phyloP scores from a whole-genome alignment of 1,140 invertebrate genomes.

The Pseudomyrmex concolor region DNA sequence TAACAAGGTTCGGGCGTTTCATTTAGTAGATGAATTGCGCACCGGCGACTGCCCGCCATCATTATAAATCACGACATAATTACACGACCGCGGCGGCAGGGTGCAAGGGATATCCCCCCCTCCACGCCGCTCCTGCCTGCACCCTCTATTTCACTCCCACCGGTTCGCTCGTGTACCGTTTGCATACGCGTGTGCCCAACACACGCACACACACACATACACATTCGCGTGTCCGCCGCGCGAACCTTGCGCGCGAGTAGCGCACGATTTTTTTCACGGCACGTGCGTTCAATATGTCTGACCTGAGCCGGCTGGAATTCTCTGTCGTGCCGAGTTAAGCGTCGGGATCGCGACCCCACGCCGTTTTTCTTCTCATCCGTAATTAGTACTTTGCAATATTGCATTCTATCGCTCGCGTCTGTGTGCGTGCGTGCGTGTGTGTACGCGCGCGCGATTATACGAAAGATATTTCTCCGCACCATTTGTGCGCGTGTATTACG shows the following conservation, averaged over 20 bases:
- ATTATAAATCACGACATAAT: slow-evolving; percentile 79
- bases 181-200: slow-evolving; percentile 9
- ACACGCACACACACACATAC: not conserved
- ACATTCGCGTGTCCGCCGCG: not conserved
- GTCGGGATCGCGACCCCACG: slow-evolving; percentile 57
- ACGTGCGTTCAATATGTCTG: slow-evolving; percentile 69
- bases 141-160: slow-evolving; percentile 55
- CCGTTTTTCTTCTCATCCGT: slow-evolving; percentile 33
- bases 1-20: slow-evolving; percentile 76
- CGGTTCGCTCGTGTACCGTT: slow-evolving; percentile 1
- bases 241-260: slow-evolving; percentile 20
- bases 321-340: slow-evolving; percentile 66
- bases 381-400: slow-evolving; percentile 62
- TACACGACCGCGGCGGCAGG: slow-evolving; percentile 72
- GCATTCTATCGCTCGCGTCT: slow-evolving; percentile 18
- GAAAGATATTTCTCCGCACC: slow-evolving; percentile 4
- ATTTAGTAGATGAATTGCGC: slow-evolving; percentile 75
- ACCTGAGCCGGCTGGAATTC: slow-evolving; percentile 67
- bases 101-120: slow-evolving; percentile 64
- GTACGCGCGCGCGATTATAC: slow-evolving; percentile 19
- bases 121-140: slow-evolving; percentile 50
- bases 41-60: slow-evolving; percentile 72
- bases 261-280: slow-evolving; percentile 60
- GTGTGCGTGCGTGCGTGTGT: too few relatives aligned
- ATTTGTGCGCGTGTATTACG: not conserved